These are phyloP conservation scores for Proteles cristata DNA, from an alignment of 2,113 vertebrate species.

Conservation along the genomic window DNA sequence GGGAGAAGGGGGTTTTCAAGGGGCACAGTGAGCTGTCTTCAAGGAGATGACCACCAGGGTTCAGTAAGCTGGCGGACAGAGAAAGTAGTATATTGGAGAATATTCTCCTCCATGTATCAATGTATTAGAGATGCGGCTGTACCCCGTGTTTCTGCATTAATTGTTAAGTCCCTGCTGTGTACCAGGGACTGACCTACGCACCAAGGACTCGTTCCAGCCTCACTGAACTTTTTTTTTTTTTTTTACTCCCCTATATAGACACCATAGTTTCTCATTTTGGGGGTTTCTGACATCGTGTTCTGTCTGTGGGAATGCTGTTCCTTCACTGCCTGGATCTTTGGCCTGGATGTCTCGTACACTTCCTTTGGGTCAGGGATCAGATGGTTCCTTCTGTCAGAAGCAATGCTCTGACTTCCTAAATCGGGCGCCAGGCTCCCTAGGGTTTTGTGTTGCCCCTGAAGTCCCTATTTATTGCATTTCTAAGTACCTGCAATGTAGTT, in stretches of 20 bases:
- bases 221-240: background rate
- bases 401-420: background rate
- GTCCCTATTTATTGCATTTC: background rate
- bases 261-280: background rate
- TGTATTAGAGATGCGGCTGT: background rate
- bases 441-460: fast-evolving
- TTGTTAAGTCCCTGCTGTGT: background rate
- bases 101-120: background rate
- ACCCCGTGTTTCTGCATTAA: background rate
- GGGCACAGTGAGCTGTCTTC: background rate
- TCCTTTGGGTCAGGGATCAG: background rate
- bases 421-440: background rate
- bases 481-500: background rate
- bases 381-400: background rate
- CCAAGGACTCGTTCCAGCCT: background rate
- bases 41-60: background rate
- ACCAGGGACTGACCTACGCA: too few relatives aligned
- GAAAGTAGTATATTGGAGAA: background rate
- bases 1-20: too few relatives aligned
- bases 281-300: background rate
- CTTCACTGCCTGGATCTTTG: background rate
- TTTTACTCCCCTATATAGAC: background rate
- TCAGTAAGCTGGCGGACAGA: background rate
- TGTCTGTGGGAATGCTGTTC: background rate
- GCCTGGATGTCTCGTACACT: background rate